Evolutionary conservation across 2,797 vertebrate genomes (phyloP).

Genomic region (Helostoma temminkii): DNA sequence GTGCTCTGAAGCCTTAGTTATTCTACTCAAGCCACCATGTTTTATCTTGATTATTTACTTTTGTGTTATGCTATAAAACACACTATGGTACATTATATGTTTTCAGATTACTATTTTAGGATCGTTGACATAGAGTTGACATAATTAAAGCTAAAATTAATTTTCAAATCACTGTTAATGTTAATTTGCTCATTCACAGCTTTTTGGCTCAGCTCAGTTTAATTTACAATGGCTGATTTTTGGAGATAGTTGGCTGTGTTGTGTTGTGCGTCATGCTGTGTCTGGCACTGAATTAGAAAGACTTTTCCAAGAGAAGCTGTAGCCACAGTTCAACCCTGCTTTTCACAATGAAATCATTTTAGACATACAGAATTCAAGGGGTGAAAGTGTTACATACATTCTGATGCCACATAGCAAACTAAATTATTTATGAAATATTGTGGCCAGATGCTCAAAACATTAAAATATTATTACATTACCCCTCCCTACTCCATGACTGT

Average conservation of each 20-base stretch:
- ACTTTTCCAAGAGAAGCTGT: slow-evolving; percentile 13
- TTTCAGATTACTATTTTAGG: too few species aligned
- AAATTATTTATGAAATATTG: background rate
- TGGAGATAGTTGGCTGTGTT: background rate
- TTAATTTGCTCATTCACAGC: background rate
- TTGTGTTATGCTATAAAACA: background rate
- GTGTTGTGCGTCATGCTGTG: background rate
- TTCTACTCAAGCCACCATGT: too few species aligned
- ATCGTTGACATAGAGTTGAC: too few species aligned
- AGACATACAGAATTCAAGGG: background rate
- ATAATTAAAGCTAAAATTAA: too few species aligned
- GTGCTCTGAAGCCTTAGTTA: too few species aligned
- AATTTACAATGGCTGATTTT: background rate
- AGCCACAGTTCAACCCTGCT: background rate
- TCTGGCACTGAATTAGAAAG: background rate
- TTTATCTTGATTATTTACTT: background rate
- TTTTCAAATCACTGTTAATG: too few species aligned
- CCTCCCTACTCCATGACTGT: slow-evolving; percentile 4
- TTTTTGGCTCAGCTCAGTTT: background rate
- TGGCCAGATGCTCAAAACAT: slow-evolving; percentile 12
- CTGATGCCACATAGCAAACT: background rate
- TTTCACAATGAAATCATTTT: background rate
- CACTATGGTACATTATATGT: too few species aligned
- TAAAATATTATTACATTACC: background rate
- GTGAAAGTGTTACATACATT: background rate